These are phyloP conservation scores for Orthonychiurus folsomi DNA, from an alignment of 2,888 invertebrate species.

Conservation along the genomic window DNA sequence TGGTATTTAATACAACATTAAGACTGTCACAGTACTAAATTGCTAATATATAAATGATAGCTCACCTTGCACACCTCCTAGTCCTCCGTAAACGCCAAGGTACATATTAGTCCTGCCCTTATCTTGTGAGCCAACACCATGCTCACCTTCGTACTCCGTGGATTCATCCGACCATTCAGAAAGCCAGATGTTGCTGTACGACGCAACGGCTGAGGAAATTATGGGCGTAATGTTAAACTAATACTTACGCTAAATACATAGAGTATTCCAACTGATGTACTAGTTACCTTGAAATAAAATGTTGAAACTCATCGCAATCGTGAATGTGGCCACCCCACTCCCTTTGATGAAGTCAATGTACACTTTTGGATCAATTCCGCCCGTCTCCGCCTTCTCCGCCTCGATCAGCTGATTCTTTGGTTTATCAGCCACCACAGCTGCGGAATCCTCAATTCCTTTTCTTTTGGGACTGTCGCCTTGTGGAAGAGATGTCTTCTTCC, in stretches of 20 bases:
- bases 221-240: not conserved
- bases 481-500: not conserved
- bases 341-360: not conserved
- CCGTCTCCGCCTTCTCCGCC: not conserved
- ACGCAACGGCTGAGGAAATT: not conserved
- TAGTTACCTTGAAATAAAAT: not conserved
- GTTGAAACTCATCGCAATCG: not conserved
- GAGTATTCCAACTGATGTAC: not conserved
- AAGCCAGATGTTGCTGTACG: slow-evolving; percentile 15
- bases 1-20: not conserved
- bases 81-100: slow-evolving; percentile 5
- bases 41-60: too few relatives aligned
- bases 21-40: not conserved
- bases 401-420: not conserved
- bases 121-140: not conserved
- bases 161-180: slow-evolving; percentile 8
- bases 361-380: not conserved
- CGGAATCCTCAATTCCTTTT: not conserved
- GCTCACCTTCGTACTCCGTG: not conserved
- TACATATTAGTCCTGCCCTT: not conserved
- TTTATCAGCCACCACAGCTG: not conserved
- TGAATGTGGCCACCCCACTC: not conserved
- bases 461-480: not conserved
- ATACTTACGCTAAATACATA: not conserved
- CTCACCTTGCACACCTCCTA: slow-evolving; percentile 5